Base-by-base conservation (phyloP, 1,140 invertebrate genomes). In the Rhyzopertha dominica region DNA sequence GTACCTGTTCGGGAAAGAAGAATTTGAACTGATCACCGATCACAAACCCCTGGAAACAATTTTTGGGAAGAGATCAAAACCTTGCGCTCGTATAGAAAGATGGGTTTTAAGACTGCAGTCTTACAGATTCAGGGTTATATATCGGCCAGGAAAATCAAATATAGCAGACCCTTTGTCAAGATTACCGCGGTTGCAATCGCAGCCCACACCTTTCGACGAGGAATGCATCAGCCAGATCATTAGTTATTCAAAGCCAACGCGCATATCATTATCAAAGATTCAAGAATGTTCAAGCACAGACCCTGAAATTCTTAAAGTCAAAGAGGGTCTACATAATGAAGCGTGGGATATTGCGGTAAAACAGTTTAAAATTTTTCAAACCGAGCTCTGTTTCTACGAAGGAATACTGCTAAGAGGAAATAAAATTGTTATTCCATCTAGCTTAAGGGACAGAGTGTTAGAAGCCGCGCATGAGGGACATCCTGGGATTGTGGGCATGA, bases 401-500 rank as follows among this genome's bases (percentile, higher is more conserved):
- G 14, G 25, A 31, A 42, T 12, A 9, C 16, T 49, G 22, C 23
- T 49, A 31, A 29, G 45, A 32, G 45, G 45, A 30, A 42, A 20
- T 25, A 30, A 22, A 41, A 47, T 47, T 4, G 38, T 47, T 18
- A 47, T 47, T 3, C 45, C 45, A 8, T 7, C 7, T 7, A 25
- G n/a, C 14, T 35, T 70, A 5, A 34, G 59, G n/a, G 19, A 48
- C 17, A 28, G 20, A 29, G 47, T 67, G 7, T 37, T 70, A 29
- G 30, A 44, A 17, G 56, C 62, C 2, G 65, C 67, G 7, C 74
- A 76, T 20, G 57, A 68, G 52, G 67, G 63, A 3, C 76, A 79
- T 52, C 63, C 66, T 2, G 74, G 75, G 3, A 69, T 76, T 5
- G 66, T 66, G 0, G 62, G 58, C 0, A 80, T 79, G 74, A 80